Conservation (phyloP, 2,797 vertebrate species). For the Lerista edwardsae region DNA sequence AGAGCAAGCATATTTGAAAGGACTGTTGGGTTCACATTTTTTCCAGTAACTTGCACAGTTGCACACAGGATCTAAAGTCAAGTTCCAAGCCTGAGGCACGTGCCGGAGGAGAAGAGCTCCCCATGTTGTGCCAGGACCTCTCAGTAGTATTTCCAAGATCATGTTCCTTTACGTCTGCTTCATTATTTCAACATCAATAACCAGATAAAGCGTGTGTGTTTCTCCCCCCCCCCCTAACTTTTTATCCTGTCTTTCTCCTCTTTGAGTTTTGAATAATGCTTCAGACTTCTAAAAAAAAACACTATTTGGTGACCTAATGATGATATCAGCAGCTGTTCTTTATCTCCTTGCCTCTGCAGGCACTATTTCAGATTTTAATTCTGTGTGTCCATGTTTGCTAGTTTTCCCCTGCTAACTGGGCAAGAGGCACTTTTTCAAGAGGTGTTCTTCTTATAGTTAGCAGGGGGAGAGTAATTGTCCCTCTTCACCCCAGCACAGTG, state of each 20-base stretch:
- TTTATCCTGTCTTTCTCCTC: neutral
- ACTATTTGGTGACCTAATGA: conserved; percentile 26
- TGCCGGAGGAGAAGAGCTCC: neutral
- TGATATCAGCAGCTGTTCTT: conserved; percentile 26
- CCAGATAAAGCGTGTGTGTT: neutral
- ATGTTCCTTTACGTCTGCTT: conserved; percentile 28
- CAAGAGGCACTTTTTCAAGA: too few species aligned
- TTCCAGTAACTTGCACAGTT: neutral
- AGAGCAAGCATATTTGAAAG: neutral
- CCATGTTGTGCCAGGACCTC: neutral
- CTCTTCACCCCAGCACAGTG: too few species aligned
- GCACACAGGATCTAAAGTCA: neutral
- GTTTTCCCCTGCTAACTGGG: too few species aligned
- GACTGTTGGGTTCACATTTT: conserved; percentile 11
- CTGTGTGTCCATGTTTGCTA: too few species aligned
- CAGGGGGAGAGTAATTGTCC: too few species aligned
- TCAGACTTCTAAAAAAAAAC: conserved; percentile 29
- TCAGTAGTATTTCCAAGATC: conserved; percentile 22
- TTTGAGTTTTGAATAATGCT: conserved; percentile 3
- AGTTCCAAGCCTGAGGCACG: neutral
- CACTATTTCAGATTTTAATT: neutral
- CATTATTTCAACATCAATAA: conserved; percentile 13
- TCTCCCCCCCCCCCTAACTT: neutral
- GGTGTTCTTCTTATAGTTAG: too few species aligned
- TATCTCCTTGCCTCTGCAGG: conserved; percentile 16